Conservation (phyloP, 64 coral and sea anemone species). For the Cladopsammia gracilis region DNA sequence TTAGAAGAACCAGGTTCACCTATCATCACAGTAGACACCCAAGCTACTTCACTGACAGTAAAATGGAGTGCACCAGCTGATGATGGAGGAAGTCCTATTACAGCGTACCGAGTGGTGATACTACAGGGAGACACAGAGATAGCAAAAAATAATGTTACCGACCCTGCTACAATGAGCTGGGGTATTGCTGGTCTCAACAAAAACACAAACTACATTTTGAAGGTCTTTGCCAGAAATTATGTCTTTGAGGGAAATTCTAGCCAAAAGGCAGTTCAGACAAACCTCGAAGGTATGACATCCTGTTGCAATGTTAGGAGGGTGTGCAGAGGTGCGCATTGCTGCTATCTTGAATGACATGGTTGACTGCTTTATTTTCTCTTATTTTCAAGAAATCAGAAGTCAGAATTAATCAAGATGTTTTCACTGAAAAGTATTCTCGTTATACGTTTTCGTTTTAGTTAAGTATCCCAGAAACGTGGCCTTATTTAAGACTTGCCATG, state of each 20-base stretch:
- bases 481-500: not conserved
- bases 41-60: not conserved
- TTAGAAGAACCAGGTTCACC: not conserved
- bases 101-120: not conserved
- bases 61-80: not conserved
- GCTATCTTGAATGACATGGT: too few species aligned
- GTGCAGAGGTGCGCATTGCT: too few species aligned
- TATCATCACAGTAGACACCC: not conserved
- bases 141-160: not conserved
- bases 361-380: too few species aligned
- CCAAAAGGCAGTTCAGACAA: not conserved
- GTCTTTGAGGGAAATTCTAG: not conserved
- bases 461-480: not conserved
- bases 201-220: too few species aligned
- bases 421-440: too few species aligned
- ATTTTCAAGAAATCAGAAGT: too few species aligned
- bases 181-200: not conserved
- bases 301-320: too few species aligned
- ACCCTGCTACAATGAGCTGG: not conserved
- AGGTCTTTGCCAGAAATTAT: not conserved
- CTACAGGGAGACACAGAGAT: not conserved
- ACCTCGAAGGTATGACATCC: not conserved
- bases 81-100: not conserved
- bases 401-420: too few species aligned
- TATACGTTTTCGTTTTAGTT: too few species aligned